Evolutionary conservation across 2,888 invertebrate species (phyloP), one percentile per base, ranked within the genome.

Genomic region (Theristus sp.): DNA sequence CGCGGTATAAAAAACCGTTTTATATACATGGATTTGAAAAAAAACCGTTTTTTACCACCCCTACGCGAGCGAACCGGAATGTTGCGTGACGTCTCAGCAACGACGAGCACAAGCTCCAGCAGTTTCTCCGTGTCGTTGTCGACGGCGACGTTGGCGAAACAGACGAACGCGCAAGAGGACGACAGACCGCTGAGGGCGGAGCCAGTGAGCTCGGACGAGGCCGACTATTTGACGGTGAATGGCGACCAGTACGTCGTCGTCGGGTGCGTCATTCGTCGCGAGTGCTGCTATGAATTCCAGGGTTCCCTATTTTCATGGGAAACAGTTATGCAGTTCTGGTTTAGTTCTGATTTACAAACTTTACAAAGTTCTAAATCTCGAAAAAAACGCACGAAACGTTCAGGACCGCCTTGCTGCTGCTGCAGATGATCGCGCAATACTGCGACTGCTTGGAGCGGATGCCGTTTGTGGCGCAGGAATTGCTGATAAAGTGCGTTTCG

Each of bases 351-450:
- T 46, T 52, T 47, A 60, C 20, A 27, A 22, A 29, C 13, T 20
- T 13, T 38, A 38, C 6, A 13, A 13, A 38, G 38, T 38, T 38
- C 6, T 38, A 13, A 13, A 20, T 6, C 38, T n/a, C n/a, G n/a
- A n/a, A n/a, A n/a, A n/a, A n/a, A n/a, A n/a, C n/a, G n/a, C n/a
- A n/a, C n/a, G n/a, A n/a, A n/a, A n/a, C n/a, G n/a, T n/a, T 62
- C 65, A 81, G 81, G 46, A 86, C 90, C 38, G 88, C 86, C 28
- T 79, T 94, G 66, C 82, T 91, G 69, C 80, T 96, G 64, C 81
- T 94, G 61, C 85, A 87, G 76, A 86, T 93, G 78, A 81, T 93
- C 67, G 82, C 87, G 64, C 93, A 94, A 75, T 96, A 96, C 75
- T 90, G 91, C 78, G 73, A 77, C 82, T 80, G 85, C 71, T 83